Conservation (phyloP, 2,797 vertebrate genomes). For the Lagothrix lagotricha region DNA sequence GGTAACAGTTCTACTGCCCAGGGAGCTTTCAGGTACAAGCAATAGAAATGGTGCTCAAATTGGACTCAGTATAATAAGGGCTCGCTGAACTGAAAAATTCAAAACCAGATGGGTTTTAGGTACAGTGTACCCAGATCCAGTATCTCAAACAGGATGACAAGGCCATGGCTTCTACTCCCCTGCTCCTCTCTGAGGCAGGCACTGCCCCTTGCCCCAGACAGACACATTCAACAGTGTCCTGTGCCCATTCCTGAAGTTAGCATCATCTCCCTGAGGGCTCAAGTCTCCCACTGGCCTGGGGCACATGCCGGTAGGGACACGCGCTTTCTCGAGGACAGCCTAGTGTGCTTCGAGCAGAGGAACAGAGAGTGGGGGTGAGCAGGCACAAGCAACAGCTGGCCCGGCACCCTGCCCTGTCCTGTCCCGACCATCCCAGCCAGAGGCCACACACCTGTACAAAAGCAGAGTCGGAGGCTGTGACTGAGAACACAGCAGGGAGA, state of each 20-base stretch:
- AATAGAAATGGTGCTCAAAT: neutral
- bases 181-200: neutral
- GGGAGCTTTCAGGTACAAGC: neutral
- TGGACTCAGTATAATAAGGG: neutral
- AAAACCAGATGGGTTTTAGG: neutral
- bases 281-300: no score
- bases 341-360: rapidly evolving
- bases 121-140: neutral
- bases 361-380: rapidly evolving
- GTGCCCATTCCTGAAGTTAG: neutral
- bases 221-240: neutral
- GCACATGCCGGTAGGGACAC: neutral
- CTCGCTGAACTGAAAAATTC: neutral
- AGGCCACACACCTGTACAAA: neutral
- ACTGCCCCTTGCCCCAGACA: rapidly evolving
- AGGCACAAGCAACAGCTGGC: neutral
- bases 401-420: rapidly evolving
- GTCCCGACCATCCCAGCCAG: neutral
- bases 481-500: rapidly evolving
- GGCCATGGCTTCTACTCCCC: neutral
- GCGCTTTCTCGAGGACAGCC: rapidly evolving
- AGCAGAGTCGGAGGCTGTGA: neutral
- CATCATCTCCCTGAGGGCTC: rapidly evolving
- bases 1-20: neutral
- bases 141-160: neutral